Conservation (phyloP, 2,797 vertebrate species). For the Strix occidentalis region DNA sequence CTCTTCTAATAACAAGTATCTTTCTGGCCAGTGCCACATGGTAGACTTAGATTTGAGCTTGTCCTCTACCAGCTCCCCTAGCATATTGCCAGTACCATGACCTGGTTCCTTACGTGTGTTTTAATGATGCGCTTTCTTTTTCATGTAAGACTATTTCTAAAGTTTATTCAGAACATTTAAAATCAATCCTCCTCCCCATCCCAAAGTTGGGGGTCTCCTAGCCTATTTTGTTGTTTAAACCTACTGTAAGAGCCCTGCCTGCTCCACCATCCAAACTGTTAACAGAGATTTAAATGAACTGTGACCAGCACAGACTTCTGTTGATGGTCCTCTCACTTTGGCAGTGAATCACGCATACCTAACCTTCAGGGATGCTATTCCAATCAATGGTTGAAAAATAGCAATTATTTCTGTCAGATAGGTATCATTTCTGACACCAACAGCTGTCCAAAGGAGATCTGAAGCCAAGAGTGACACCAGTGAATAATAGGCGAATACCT, state of each 20-base stretch:
- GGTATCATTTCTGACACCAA: not conserved
- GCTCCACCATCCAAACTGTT: not conserved
- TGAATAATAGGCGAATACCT: not conserved
- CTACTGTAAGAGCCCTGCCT: not conserved
- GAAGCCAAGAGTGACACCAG: constrained; percentile 17
- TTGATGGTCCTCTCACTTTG: not conserved
- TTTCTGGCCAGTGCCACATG: not conserved
- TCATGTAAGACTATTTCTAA: not conserved
- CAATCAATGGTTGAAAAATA: not conserved
- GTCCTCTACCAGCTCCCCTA: not conserved
- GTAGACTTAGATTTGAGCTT: not conserved
- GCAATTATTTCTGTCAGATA: constrained; percentile 16
- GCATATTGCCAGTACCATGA: not conserved
- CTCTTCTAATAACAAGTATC: not conserved
- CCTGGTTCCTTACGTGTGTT: not conserved
- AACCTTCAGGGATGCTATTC: not conserved
- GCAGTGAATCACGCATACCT: not conserved
- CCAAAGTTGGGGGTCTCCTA: not conserved
- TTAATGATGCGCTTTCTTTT: not conserved
- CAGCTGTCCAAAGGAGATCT: not conserved
- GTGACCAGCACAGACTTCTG: not conserved
- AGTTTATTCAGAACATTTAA: not conserved
- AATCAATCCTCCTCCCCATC: not conserved
- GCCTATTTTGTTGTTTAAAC: not conserved
- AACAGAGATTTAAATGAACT: not conserved